Percentiles rank a stretch among this genome's conserved stretches.
Evolutionary conservation across 2,888 invertebrate species (phyloP).

Genomic region (Metacarcinus magister): DNA sequence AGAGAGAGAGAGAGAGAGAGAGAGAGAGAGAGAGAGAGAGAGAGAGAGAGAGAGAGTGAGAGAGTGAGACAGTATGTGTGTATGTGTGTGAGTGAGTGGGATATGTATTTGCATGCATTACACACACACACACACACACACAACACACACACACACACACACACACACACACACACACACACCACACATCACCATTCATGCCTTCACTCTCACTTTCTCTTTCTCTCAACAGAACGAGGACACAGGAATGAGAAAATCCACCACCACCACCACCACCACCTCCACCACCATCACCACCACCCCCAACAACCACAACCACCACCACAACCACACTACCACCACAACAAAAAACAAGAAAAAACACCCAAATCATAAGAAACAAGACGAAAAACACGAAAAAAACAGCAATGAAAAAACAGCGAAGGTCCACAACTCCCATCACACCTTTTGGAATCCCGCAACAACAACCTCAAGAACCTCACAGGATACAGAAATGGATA

Average conservation of each 20-base stretch:
- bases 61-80: no score
- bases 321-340: neutral
- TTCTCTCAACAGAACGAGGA: neutral
- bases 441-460: neutral
- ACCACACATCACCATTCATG: no score
- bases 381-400: neutral
- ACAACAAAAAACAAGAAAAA: neutral
- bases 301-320: no score
- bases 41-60: neutral
- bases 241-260: neutral
- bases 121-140: no score
- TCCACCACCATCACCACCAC: no score
- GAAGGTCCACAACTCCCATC: neutral
- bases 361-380: neutral
- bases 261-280: neutral
- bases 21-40: neutral
- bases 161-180: no score
- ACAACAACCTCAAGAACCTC: neutral
- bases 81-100: no score
- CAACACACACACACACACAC: no score
- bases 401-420: neutral
- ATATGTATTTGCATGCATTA: no score
- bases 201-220: no score
- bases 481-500: neutral
- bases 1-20: constrained; percentile 26